These are phyloP conservation scores for Burhinus bistriatus DNA, from an alignment of 2,113 vertebrate species.

Conservation along the genomic window DNA sequence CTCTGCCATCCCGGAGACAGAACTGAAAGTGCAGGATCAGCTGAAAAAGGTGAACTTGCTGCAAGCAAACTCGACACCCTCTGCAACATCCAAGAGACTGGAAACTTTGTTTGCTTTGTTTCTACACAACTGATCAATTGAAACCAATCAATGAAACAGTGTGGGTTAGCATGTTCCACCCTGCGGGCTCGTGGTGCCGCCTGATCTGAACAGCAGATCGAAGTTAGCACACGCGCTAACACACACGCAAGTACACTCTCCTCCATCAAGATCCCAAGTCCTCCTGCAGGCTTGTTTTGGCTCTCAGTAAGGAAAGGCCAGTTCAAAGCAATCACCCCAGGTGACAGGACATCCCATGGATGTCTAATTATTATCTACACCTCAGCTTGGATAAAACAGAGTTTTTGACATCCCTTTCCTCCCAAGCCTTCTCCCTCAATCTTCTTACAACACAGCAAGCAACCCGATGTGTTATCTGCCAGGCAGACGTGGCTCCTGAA, in stretches of 20 bases:
- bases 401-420: not conserved
- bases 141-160: not conserved
- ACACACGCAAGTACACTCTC: rapidly evolving
- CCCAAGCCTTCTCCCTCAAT: not conserved
- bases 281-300: not conserved
- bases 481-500: not conserved
- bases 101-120: not conserved
- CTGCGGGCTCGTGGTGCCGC: rapidly evolving
- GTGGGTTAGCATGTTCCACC: not conserved
- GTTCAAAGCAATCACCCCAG: not conserved
- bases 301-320: not conserved
- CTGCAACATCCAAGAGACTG: not conserved
- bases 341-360: not conserved
- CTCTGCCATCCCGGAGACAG: not conserved
- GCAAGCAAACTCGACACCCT: not conserved
- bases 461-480: not conserved
- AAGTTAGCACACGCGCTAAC: rapidly evolving
- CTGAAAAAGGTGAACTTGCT: not conserved
- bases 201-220: not conserved
- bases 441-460: not conserved
- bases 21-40: not conserved
- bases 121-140: slow-evolving; percentile 1
- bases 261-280: not conserved
- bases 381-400: not conserved
- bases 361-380: not conserved